Evolutionary conservation across 2,797 vertebrate species (phyloP), one percentile per base, ranked within the genome.

Genomic region (Serranus cabrilla): DNA sequence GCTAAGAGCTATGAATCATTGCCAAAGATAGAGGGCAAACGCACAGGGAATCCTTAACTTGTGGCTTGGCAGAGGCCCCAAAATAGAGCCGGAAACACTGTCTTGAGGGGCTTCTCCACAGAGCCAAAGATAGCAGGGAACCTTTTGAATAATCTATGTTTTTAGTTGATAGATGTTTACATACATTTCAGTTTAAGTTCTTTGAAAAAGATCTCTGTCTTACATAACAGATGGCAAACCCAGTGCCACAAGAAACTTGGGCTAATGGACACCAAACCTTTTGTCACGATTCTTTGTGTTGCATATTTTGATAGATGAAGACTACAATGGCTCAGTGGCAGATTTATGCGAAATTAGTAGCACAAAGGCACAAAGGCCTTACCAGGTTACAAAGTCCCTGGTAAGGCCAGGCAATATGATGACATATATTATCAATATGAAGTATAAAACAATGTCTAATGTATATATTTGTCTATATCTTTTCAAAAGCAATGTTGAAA

Each of bases 41-140:
- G 6, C 70, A 60, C 16, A 34, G 71, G 85, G 84, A 88, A 85
- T 84, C 83, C 85, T 69, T 77, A 84, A 90, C 71, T 27, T 78
- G 86, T 78, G 71, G 64, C 43, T 79, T 77, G 82, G 86, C 89
- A 83, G 74, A 43, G 42, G 69, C 39, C 43, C 67, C 23, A 71
- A 73, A 76, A 57, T 66, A 27, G 37, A 66, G 49, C 37, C 4
- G 23, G 57, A 74, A 74, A 80, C 42, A 63, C 63, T 14, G 37
- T 46, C 74, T 20, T 9, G 47, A 49, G 67, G 81, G 72, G 77
- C 64, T 83, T 56, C 74, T 76, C 74, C 59, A 25, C 60, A 4
- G 23, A 78, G 68, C 40, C 68, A 52, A 16, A 11, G 14, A 82
- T 4, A 50, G 11, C 25, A 31, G 54, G 64, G 34, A 57, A 66